Conservation (phyloP, 2,113 vertebrate species). For the Lipotes vexillifer region DNA sequence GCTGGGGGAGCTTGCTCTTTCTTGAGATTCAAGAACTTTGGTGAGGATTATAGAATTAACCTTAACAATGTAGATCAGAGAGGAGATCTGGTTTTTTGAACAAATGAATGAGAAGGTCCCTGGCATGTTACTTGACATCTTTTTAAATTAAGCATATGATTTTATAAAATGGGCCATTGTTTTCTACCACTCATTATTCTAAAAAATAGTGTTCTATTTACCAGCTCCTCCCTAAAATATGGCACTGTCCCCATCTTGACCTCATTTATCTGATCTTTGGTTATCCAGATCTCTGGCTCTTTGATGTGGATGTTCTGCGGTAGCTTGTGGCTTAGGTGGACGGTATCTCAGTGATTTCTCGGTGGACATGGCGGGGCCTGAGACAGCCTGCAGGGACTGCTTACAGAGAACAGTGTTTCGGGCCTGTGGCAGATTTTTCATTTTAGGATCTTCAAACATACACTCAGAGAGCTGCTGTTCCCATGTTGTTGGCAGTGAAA, state of each 20-base stretch:
- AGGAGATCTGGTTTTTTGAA: background rate
- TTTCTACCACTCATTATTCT: background rate
- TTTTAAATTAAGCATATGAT: background rate
- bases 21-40: background rate
- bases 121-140: background rate
- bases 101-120: background rate
- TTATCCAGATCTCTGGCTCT: background rate
- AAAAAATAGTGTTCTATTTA: background rate
- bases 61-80: background rate
- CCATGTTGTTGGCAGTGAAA: background rate
- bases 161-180: background rate
- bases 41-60: background rate
- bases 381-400: background rate
- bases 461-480: background rate
- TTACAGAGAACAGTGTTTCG: background rate
- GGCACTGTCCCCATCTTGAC: background rate
- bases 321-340: background rate
- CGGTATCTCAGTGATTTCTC: background rate
- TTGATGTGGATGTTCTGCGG: background rate
- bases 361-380: fast-evolving
- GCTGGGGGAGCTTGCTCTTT: background rate
- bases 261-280: background rate
- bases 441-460: background rate
- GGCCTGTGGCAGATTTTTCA: background rate
- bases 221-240: background rate